Conservation (phyloP, 2,888 invertebrate genomes). For the Silvanus unidentatus region DNA sequence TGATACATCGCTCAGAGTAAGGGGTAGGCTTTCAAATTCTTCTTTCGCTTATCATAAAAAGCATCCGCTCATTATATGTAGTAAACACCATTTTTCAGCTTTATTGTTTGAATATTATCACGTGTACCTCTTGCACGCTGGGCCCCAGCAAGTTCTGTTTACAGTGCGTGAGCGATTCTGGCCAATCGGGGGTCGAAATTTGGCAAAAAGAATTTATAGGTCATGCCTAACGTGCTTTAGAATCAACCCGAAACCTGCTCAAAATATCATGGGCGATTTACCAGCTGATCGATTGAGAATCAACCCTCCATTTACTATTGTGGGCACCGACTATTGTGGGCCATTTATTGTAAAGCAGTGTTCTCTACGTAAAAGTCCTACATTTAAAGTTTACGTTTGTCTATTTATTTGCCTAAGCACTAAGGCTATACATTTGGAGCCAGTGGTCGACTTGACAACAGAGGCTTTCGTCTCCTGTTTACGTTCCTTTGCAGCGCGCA, state of each 20-base stretch:
- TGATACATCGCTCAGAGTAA: conserved; percentile 8
- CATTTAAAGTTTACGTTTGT: conserved; percentile 12
- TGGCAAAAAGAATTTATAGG: conserved; percentile 5
- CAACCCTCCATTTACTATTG: conserved; percentile 11
- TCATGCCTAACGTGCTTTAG: conserved; percentile 14
- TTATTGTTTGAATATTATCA: conserved; percentile 16
- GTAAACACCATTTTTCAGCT: conserved; percentile 9
- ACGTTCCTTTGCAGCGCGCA: conserved; percentile 11
- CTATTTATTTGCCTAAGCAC: conserved; percentile 16
- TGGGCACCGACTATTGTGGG: conserved; percentile 23
- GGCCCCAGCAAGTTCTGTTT: conserved; percentile 21
- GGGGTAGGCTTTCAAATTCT: conserved; percentile 14
- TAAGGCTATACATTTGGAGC: conserved; percentile 17
- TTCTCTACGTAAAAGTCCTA: conserved; percentile 9
- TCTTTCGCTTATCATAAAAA: conserved; percentile 12
- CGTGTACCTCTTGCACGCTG: conserved; percentile 13
- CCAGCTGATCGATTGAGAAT: conserved; percentile 7
- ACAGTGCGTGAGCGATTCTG: conserved; percentile 16
- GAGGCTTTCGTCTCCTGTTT: conserved; percentile 13
- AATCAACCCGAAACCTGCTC: conserved; percentile 6
- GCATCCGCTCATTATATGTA: conserved; percentile 11
- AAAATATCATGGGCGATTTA: conserved; percentile 17
- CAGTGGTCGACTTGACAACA: conserved; percentile 9
- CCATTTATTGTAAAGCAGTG: conserved; percentile 16
- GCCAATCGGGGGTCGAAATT: conserved; percentile 14